phyloP scores from a whole-genome alignment of 2,888 invertebrate species.

The Lordiphosa fenestrarum region DNA sequence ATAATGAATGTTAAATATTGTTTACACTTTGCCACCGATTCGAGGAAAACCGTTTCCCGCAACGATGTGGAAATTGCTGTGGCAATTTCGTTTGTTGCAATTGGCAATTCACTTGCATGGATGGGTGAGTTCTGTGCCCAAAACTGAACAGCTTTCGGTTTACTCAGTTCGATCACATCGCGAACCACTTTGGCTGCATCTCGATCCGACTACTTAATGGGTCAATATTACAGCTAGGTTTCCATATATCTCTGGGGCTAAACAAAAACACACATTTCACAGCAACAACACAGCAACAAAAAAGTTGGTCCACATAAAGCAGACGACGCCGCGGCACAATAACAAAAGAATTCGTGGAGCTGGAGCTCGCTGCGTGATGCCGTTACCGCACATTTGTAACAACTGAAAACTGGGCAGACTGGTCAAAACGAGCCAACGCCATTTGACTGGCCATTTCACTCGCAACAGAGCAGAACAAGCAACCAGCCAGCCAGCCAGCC shows the following conservation, averaged over 20 bases:
- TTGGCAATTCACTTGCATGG: constrained; percentile 7
- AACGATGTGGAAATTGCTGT: constrained; percentile 23
- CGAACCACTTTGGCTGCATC: not conserved
- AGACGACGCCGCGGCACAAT: constrained; percentile 4
- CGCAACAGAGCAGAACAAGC: constrained; percentile 56
- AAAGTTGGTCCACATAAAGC: constrained; percentile 39
- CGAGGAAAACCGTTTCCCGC: constrained; percentile 41
- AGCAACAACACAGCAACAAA: constrained; percentile 23
- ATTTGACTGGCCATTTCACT: constrained; percentile 70
- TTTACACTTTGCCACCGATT: constrained; percentile 34
- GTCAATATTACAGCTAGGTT: constrained; percentile 32
- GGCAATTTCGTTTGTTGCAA: constrained; percentile 18
- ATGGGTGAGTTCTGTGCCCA: not conserved
- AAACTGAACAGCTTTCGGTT: not conserved
- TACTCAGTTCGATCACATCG: constrained; percentile 2
- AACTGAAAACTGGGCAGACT: constrained; percentile 57
- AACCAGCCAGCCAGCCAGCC: constrained; percentile 8
- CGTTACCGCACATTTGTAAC: constrained; percentile 71
- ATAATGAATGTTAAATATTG: constrained; percentile 61
- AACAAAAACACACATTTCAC: constrained; percentile 32
- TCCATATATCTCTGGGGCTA: not conserved
- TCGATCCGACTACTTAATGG: not conserved
- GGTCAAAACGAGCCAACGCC: constrained; percentile 52
- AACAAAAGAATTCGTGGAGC: constrained; percentile 13
- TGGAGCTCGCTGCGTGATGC: constrained; percentile 56